Percentiles rank a stretch among this genome's conserved stretches.
Conservation (phyloP, 1,140 invertebrate genomes). For the Reticulitermes speratus region DNA sequence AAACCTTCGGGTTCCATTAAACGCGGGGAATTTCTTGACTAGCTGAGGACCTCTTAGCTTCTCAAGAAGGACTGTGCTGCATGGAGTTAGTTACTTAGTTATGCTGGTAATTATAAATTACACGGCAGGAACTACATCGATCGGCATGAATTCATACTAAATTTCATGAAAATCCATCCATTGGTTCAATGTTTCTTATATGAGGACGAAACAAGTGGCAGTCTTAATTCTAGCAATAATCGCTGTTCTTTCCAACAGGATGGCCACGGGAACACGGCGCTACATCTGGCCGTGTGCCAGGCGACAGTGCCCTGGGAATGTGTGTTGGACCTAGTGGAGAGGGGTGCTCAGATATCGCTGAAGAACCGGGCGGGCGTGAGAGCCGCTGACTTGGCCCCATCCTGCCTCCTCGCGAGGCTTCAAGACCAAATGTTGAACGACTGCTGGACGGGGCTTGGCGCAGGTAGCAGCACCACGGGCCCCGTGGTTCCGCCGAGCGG, state of each 20-base stretch:
- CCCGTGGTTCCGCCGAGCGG: background rate
- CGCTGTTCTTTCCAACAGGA: slow-evolving; percentile 43
- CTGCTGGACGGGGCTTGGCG: slow-evolving; percentile 45
- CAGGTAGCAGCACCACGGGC: background rate
- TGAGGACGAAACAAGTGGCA: too few species aligned
- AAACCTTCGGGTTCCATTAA: too few species aligned
- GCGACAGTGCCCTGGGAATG: slow-evolving; percentile 53
- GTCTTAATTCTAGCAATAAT: background rate
- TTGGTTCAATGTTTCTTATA: too few species aligned
- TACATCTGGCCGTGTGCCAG: slow-evolving; percentile 56
- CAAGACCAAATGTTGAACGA: slow-evolving; percentile 51
- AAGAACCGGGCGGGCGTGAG: slow-evolving; percentile 49
- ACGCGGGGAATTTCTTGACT: too few species aligned
- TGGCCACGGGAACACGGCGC: slow-evolving; percentile 54
- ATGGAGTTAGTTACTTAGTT: too few species aligned
- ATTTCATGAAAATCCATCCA: too few species aligned
- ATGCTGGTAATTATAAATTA: too few species aligned
- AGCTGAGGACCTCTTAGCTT: too few species aligned
- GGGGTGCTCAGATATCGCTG: slow-evolving; percentile 51
- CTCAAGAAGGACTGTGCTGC: too few species aligned
- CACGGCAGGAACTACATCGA: too few species aligned
- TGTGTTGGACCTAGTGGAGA: slow-evolving; percentile 53
- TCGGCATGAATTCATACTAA: too few species aligned
- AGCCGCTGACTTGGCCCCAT: slow-evolving; percentile 49
- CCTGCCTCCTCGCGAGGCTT: slow-evolving; percentile 46